Percentiles rank a stretch among this genome's conserved stretches.
Conservation (phyloP, 1,140 invertebrate genomes). For the Heliconius nattereri region DNA sequence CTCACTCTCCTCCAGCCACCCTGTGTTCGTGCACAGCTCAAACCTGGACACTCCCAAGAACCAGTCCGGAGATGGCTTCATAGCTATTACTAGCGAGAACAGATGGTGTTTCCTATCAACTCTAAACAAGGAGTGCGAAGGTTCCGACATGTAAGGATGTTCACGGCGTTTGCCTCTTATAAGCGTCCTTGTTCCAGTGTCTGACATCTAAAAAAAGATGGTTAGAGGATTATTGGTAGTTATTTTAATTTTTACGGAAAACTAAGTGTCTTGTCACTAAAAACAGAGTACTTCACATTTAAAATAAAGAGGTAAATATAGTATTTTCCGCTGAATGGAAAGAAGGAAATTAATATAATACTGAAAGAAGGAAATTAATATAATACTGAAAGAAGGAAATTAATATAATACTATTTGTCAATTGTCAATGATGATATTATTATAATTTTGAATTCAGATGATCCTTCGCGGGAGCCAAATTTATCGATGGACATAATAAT, state of each 20-base stretch:
- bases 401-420: no score
- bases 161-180: slow-evolving; percentile 63
- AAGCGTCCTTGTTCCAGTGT: slow-evolving; percentile 58
- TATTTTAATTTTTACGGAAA: no score
- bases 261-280: no score
- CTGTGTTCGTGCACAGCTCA: slow-evolving; percentile 61
- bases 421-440: no score
- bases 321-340: neutral
- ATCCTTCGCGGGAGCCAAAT: no score
- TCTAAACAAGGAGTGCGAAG: slow-evolving; percentile 64
- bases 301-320: neutral
- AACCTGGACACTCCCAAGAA: slow-evolving; percentile 65
- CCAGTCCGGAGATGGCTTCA: slow-evolving; percentile 72
- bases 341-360: no score
- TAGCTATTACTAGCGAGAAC: slow-evolving; percentile 62
- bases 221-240: neutral
- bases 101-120: slow-evolving; percentile 64
- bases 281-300: no score
- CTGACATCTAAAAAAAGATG: slow-evolving; percentile 54
- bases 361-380: no score
- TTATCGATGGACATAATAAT: no score
- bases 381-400: no score
- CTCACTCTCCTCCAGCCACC: slow-evolving; percentile 54
- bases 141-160: slow-evolving; percentile 64
- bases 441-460: no score